Evolutionary conservation across 2,888 invertebrate genomes (phyloP).

Genomic region (Vesta saturnalis): DNA sequence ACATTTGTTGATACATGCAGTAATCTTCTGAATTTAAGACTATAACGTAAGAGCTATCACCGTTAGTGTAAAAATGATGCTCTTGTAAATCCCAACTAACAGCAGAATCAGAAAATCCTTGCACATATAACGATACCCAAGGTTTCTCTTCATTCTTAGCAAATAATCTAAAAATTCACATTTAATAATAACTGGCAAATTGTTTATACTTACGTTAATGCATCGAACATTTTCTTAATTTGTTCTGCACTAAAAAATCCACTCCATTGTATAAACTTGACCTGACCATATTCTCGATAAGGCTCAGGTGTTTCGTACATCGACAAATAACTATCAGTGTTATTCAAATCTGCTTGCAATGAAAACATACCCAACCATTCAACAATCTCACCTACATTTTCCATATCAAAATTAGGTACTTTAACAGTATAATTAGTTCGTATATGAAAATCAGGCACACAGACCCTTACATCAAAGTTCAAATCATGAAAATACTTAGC

Average conservation of each 20-base stretch:
- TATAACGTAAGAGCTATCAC: slow-evolving; percentile 62
- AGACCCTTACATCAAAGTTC: slow-evolving; percentile 62
- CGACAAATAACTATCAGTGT: slow-evolving; percentile 57
- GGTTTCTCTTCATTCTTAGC: slow-evolving; percentile 50
- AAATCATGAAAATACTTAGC: slow-evolving; percentile 66
- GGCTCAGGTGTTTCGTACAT: slow-evolving; percentile 60
- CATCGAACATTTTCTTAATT: slow-evolving; percentile 57
- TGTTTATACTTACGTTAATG: slow-evolving; percentile 53
- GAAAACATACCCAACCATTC: slow-evolving; percentile 69
- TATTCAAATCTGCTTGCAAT: slow-evolving; percentile 59
- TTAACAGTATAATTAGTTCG: slow-evolving; percentile 57
- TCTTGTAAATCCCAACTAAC: slow-evolving; percentile 63
- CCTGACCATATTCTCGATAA: slow-evolving; percentile 54
- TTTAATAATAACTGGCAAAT: neutral
- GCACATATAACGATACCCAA: slow-evolving; percentile 66
- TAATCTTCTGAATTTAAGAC: slow-evolving; percentile 54
- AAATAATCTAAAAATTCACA: neutral
- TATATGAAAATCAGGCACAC: slow-evolving; percentile 58
- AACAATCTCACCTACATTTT: slow-evolving; percentile 58
- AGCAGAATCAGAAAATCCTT: slow-evolving; percentile 67
- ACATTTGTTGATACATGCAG: slow-evolving; percentile 54
- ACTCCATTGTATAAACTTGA: slow-evolving; percentile 61
- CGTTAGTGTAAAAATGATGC: slow-evolving; percentile 62
- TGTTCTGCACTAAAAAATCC: slow-evolving; percentile 64
- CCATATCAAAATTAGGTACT: slow-evolving; percentile 58